Percentiles rank a stretch among this genome's conserved stretches.
Evolutionary conservation across 2,888 invertebrate species (phyloP).

Genomic region (Drymonia ruficornis): DNA sequence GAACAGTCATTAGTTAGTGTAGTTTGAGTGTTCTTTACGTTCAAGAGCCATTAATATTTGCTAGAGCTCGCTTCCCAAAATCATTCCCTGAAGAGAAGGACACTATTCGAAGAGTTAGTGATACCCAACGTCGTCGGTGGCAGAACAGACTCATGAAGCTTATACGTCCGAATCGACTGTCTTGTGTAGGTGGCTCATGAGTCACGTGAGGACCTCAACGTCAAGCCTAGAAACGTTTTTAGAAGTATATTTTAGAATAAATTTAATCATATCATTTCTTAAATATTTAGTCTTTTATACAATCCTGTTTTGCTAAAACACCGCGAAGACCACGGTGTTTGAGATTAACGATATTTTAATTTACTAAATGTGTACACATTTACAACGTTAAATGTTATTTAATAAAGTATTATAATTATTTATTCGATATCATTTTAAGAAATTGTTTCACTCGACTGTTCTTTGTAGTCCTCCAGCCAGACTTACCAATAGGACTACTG

Average conservation of each 20-base stretch:
- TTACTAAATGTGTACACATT: not conserved
- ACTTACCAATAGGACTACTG: too few relatives aligned
- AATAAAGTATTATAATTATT: too few relatives aligned
- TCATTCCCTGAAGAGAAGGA: conserved; percentile 59
- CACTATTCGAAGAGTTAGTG: conserved; percentile 51
- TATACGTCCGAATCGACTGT: conserved; percentile 32
- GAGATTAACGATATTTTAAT: not conserved
- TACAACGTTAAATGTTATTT: not conserved
- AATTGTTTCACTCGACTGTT: too few relatives aligned
- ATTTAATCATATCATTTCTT: not conserved
- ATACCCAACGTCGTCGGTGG: conserved; percentile 68
- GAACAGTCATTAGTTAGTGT: too few relatives aligned
- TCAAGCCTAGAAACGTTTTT: not conserved
- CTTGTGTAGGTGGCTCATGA: not conserved
- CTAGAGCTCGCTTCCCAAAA: conserved; percentile 53
- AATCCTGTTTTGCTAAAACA: not conserved
- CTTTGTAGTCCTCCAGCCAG: too few relatives aligned
- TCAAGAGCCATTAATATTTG: conserved; percentile 2
- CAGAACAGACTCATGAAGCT: conserved; percentile 58
- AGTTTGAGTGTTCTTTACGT: not conserved
- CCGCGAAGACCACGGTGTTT: not conserved
- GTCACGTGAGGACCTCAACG: not conserved
- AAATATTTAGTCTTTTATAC: conserved; percentile 2
- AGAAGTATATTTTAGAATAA: not conserved
- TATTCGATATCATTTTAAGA: too few relatives aligned